Base-by-base conservation (phyloP, 2,797 vertebrate genomes). In the Salmo trutta region DNA sequence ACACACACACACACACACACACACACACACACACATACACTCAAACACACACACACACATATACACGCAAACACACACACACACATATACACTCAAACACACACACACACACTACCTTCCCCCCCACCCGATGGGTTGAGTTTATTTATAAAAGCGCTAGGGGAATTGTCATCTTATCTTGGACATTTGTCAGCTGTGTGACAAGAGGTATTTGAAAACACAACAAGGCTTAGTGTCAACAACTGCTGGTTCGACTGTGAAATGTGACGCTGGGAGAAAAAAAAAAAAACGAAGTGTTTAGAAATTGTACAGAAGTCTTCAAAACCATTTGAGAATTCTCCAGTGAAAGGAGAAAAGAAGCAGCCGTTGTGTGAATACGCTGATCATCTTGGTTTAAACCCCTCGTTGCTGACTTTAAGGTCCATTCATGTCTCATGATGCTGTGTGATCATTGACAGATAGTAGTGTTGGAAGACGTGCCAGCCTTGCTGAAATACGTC, bases 111-210 rank as follows among this genome's bases (percentile, higher is more conserved):
- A 73, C 52, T 10, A 59, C 69, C 72, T 59, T 82, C 78, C 56
- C 51, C 56, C 6, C 62, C 21, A 27, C 78, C 79, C 29, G 85
- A 91, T 91, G 82, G 87, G 80, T 85, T 81, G 76, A 86, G 90
- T 92, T 93, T 94, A 94, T 95, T 94, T 94, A 93, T 94, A 94
- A 93, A 92, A 90, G 87, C 82, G 77, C 83, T 62, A 62, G 70
- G 88, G 93, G 91, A 93, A 92, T 94, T 92, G 92, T 92, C 91
- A 91, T 94, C 92, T 94, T 94, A 93, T 94, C 93, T 93, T 86
- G 86, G 88, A 87, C 90, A 90, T 93, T 94, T 93, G 93, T 94
- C 92, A 91, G 88, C 90, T 89, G 87, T 36, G 82, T 70, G 84
- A 94, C 90, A 90, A 92, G 91, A 90, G 90, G 87, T 89, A 91